These are phyloP conservation scores for Gryon sp. DNA, from an alignment of 1,140 invertebrate genomes.

Conservation along the genomic window DNA sequence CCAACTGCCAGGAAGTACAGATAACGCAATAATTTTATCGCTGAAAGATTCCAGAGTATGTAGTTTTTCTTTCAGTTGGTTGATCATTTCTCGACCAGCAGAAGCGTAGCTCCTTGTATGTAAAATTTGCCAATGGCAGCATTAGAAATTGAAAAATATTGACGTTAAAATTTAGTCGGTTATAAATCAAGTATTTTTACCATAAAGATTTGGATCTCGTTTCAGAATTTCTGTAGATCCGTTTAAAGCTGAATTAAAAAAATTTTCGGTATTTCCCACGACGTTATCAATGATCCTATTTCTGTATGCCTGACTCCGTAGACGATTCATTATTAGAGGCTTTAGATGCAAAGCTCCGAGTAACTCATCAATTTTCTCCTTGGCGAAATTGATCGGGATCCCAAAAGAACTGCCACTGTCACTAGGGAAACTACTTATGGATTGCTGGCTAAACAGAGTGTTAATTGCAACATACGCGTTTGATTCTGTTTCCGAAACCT, in stretches of 20 bases:
- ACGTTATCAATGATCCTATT: conserved; percentile 8
- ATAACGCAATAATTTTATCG: conserved; percentile 11
- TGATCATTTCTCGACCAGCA: conserved; percentile 24
- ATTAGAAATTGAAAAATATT: too few relatives aligned
- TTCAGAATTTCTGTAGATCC: conserved; percentile 4
- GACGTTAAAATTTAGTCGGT: too few relatives aligned
- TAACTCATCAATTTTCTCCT: conserved; percentile 13
- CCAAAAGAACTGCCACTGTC: conserved; percentile 7
- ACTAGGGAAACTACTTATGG: conserved; percentile 1
- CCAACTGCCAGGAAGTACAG: conserved; percentile 20
- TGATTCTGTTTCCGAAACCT: conserved; percentile 7
- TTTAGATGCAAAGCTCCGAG: neutral
- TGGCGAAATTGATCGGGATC: conserved; percentile 1
- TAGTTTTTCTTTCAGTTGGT: conserved; percentile 25
- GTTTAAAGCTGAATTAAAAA: conserved; percentile 15
- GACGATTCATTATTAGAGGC: conserved; percentile 1
- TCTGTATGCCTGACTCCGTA: conserved; percentile 7
- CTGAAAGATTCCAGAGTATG: too few relatives aligned
- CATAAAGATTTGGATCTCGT: conserved; percentile 11
- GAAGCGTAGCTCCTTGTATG: too few relatives aligned
- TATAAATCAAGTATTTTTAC: conserved; percentile 2
- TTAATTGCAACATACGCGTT: neutral
- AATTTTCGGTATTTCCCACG: conserved; percentile 5
- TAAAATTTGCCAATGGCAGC: too few relatives aligned
- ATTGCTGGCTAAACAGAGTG: conserved; percentile 1